A percentile compares a stretch with the other conserved stretches of the same genome.
Evolutionary conservation across 2,797 vertebrate species (phyloP).

Genomic region (Smutsia gigantea): DNA sequence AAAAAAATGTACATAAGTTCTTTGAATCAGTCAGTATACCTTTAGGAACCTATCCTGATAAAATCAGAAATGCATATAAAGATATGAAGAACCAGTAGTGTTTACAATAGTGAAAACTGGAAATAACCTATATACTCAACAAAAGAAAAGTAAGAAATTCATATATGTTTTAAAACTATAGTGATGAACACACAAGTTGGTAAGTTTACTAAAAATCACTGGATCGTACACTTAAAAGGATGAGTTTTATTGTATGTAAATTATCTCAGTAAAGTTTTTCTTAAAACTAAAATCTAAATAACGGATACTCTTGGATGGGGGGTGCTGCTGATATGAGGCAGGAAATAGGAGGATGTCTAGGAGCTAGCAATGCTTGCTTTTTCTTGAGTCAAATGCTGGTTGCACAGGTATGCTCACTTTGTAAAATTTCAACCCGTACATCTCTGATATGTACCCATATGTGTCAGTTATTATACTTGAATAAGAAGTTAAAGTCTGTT

Average conservation of each 20-base stretch:
- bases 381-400: not conserved
- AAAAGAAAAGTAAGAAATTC: not conserved
- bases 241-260: not conserved
- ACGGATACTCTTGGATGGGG: not conserved
- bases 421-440: slow-evolving; percentile 18
- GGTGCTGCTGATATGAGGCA: not conserved
- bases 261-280: slow-evolving; percentile 17
- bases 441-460: not conserved
- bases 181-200: not conserved
- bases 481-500: slow-evolving; percentile 9
- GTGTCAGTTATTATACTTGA: slow-evolving; percentile 21
- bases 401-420: not conserved
- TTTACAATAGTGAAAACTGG: slow-evolving; percentile 3
- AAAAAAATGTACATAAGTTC: not conserved
- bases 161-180: not conserved
- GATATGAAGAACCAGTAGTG: not conserved
- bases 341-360: not conserved
- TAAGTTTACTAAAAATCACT: slow-evolving; percentile 15
- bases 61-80: slow-evolving; percentile 21
- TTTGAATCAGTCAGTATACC: not conserved
- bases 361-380: not conserved
- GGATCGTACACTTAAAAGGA: not conserved
- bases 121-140: not conserved
- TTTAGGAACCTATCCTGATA: not conserved
- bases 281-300: slow-evolving; percentile 20